Evolutionary conservation across 2,113 vertebrate genomes (phyloP).

Genomic region (Motacilla tschutschensis): DNA sequence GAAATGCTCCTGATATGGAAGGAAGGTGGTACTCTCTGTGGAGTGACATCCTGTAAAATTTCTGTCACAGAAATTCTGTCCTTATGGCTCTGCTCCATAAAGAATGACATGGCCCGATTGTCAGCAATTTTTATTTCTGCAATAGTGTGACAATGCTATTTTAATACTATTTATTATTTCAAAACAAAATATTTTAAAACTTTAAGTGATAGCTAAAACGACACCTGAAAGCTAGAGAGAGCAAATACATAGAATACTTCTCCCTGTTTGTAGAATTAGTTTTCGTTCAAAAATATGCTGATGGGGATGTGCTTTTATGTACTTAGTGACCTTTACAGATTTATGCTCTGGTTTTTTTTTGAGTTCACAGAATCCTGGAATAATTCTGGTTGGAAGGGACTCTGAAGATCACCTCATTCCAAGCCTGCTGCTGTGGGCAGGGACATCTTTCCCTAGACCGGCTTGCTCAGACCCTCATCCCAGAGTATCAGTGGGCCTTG

Average conservation of each 20-base stretch:
- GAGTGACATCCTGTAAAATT: neutral
- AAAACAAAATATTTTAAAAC: neutral
- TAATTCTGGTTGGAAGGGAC: neutral
- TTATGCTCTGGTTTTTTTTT: neutral
- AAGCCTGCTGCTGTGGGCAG: rapidly evolving
- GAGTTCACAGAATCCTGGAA: neutral
- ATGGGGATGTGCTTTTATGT: neutral
- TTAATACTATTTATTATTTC: neutral
- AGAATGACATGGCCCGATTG: rapidly evolving
- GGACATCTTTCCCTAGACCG: no score
- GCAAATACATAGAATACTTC: neutral
- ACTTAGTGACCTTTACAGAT: neutral
- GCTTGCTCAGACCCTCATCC: no score
- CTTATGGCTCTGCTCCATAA: neutral
- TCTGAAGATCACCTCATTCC: neutral
- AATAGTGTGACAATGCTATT: neutral
- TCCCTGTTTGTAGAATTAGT: neutral
- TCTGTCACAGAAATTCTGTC: neutral
- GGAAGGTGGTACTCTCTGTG: neutral
- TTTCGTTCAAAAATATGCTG: neutral
- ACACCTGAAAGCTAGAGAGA: neutral
- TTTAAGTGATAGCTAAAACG: neutral
- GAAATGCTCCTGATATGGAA: neutral
- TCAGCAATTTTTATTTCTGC: neutral
- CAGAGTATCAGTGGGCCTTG: no score